Conservation (phyloP, 1,140 invertebrate genomes). For the Elymnias hypermnestra region DNA sequence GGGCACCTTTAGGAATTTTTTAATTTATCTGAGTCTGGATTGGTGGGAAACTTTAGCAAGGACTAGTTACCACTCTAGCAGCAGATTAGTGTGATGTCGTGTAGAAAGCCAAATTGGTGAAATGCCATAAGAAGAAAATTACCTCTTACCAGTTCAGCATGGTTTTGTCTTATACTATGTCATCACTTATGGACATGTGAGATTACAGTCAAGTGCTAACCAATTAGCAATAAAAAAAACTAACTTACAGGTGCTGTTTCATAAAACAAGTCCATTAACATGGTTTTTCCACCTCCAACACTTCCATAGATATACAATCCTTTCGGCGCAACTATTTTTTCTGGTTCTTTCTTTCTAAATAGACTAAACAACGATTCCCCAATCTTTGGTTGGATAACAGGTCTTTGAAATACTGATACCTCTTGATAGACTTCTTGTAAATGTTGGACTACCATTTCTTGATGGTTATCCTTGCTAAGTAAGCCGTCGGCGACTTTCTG, state of each 20-base stretch:
- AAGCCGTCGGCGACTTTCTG: slow-evolving; percentile 78
- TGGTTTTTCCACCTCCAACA: slow-evolving; percentile 97
- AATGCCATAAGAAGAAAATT: too few relatives aligned
- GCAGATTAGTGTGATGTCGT: too few relatives aligned
- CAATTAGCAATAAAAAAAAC: too few relatives aligned
- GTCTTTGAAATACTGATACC: slow-evolving; percentile 77
- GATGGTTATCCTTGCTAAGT: slow-evolving; percentile 80
- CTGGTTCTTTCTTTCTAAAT: slow-evolving; percentile 64
- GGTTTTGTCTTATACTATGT: too few relatives aligned
- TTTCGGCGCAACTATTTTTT: slow-evolving; percentile 78
- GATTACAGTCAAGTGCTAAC: too few relatives aligned
- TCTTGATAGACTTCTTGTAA: slow-evolving; percentile 84
- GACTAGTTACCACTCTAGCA: too few relatives aligned
- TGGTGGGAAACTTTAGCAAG: too few relatives aligned
- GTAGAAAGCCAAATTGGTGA: too few relatives aligned
- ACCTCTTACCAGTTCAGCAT: too few relatives aligned
- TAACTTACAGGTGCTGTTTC: slow-evolving; percentile 78
- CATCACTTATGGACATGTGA: too few relatives aligned
- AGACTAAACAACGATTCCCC: slow-evolving; percentile 55
- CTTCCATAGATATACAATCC: slow-evolving; percentile 91
- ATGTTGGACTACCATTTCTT: slow-evolving; percentile 80
- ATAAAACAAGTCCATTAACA: slow-evolving; percentile 99
- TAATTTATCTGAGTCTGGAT: too few relatives aligned
- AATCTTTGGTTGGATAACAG: slow-evolving; percentile 63
- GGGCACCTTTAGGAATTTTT: too few relatives aligned